Percentiles rank a stretch among this genome's conserved stretches.
Evolutionary conservation across 2,888 invertebrate species (phyloP).

Genomic region (Rhagophthalmus giganteus): DNA sequence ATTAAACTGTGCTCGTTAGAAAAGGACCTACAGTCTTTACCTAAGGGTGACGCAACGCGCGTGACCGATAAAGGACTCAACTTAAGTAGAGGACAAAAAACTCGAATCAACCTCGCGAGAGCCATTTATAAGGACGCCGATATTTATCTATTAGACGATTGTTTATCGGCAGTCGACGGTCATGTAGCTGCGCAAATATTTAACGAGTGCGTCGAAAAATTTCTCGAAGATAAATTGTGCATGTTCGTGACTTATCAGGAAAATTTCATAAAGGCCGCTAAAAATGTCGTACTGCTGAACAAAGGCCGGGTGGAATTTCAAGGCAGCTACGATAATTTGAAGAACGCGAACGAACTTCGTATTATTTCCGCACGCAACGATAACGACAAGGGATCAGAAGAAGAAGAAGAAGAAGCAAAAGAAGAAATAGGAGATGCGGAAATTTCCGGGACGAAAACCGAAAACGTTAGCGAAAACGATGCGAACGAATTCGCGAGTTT

Average conservation of each 20-base stretch:
- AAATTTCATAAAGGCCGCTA: conserved; percentile 3
- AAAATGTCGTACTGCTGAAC: neutral
- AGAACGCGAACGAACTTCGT: neutral
- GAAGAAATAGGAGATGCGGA: neutral
- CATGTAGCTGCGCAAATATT: conserved; percentile 73
- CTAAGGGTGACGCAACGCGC: conserved; percentile 73
- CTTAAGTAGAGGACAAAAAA: conserved; percentile 81
- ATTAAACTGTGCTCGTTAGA: conserved; percentile 65
- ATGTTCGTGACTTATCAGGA: conserved; percentile 10
- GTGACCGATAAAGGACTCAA: conserved; percentile 81
- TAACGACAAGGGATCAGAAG: neutral
- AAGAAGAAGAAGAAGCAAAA: neutral
- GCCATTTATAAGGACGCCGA: conserved; percentile 15
- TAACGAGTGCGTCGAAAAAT: conserved; percentile 55
- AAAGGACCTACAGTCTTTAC: conserved; percentile 58
- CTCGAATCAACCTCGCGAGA: conserved; percentile 68
- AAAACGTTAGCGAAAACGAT: no score
- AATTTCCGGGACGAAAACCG: neutral
- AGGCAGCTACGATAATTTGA: neutral
- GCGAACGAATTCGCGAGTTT: neutral
- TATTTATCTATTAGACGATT: conserved; percentile 19
- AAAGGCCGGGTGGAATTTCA: neutral
- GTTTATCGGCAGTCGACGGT: conserved; percentile 53
- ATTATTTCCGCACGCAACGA: neutral
- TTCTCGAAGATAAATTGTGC: conserved; percentile 19